Evolutionary conservation across 2,888 invertebrate genomes (phyloP).

Genomic region (Lasioglossum pauxillum): DNA sequence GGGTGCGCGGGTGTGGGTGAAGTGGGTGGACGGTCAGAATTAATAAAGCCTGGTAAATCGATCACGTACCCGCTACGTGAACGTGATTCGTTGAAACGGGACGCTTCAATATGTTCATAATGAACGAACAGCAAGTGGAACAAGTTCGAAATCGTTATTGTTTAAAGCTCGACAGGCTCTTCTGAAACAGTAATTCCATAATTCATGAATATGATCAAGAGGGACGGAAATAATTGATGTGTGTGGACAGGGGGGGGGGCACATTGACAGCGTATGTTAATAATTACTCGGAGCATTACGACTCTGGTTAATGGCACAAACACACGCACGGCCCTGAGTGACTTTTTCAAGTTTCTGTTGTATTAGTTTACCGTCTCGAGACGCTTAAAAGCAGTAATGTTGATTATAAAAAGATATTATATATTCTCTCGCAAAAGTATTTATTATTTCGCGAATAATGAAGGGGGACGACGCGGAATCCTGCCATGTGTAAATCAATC

Average conservation of each 20-base stretch:
- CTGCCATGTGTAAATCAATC: slow-evolving; percentile 16
- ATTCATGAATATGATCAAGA: slow-evolving; percentile 1
- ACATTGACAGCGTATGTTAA: neutral
- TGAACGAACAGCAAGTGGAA: slow-evolving; percentile 13
- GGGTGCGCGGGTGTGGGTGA: neutral
- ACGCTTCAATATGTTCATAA: neutral
- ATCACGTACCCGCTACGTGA: slow-evolving; percentile 20
- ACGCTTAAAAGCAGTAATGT: neutral
- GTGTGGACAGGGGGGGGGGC: rapidly evolving
- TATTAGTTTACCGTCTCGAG: neutral
- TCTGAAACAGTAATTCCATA: slow-evolving; percentile 18
- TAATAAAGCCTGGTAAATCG: slow-evolving; percentile 39
- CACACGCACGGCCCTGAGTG: neutral
- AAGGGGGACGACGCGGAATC: neutral
- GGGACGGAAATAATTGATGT: slow-evolving; percentile 5
- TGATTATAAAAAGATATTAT: neutral
- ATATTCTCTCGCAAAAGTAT: neutral
- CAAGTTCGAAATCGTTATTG: slow-evolving; percentile 15
- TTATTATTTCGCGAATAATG: slow-evolving; percentile 25
- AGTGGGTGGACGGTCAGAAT: neutral
- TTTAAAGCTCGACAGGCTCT: neutral
- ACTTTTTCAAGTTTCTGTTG: slow-evolving; percentile 6
- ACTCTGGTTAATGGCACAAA: neutral
- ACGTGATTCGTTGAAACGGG: slow-evolving; percentile 5
- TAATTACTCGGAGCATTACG: neutral